phyloP scores from a whole-genome alignment of 1,140 invertebrate species.

The Oppia nitens region DNA sequence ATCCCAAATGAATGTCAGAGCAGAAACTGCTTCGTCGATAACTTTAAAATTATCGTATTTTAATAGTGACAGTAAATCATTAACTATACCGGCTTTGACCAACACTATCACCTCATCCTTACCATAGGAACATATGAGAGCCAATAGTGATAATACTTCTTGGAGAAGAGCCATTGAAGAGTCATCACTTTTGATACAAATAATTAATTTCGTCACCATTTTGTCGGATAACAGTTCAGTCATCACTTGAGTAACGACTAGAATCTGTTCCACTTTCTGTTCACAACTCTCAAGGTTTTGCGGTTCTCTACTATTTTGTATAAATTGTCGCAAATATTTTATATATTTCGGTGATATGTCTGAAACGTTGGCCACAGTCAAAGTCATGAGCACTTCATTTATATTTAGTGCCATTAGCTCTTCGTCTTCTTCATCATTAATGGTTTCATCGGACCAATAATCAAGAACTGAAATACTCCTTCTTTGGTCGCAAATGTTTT shows the following conservation, averaged over 20 bases:
- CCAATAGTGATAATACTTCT: neutral
- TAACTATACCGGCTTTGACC: neutral
- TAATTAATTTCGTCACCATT: neutral
- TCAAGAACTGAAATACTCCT: neutral
- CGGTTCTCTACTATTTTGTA: too few relatives aligned
- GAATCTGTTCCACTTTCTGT: too few relatives aligned
- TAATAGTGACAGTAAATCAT: neutral
- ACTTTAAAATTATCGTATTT: neutral
- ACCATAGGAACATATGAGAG: neutral
- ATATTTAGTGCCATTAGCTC: neutral
- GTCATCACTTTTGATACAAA: neutral
- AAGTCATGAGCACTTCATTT: neutral
- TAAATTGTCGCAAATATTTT: too few relatives aligned
- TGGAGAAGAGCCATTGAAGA: neutral
- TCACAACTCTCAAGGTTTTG: too few relatives aligned
- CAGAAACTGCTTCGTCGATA: neutral
- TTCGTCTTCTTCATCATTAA: neutral
- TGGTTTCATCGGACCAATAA: neutral
- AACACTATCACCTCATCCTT: neutral
- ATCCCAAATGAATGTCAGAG: neutral
- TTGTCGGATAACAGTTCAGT: neutral
- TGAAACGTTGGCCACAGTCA: neutral
- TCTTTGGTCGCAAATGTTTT: slow-evolving; percentile 46
- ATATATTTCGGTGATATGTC: too few relatives aligned
- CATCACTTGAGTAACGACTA: neutral